Base-by-base conservation (phyloP, 2,797 vertebrate genomes). In the Rhynchotus rufescens region DNA sequence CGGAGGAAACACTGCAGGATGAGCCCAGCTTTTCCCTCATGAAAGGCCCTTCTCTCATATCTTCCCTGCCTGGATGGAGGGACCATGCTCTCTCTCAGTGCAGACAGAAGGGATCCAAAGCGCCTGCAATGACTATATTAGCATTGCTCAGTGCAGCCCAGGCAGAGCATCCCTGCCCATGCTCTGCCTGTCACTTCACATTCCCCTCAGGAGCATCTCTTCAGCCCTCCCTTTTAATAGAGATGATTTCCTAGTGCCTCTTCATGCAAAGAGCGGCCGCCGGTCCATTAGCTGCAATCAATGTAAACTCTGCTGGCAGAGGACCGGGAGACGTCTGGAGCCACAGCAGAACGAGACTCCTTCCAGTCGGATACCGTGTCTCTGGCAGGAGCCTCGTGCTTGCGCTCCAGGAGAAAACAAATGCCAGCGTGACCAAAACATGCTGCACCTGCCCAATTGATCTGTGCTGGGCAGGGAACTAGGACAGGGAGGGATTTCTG, bases 51-150 rank as follows among this genome's bases (percentile, higher is more conserved):
- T 26, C 44, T 34, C 32, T 45, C n/a, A 11, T 19, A 30, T 16
- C 52, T 54, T 54, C 28, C 28, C 28, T 54, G 28, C 52, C 28
- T n/a, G 52, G 52, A 30, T 54, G 6, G 5, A 54, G 52, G 28
- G 28, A 19, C 28, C 28, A 6, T 10, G 10, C 28, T 30, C 28
- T 54, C 52, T 30, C 52, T n/a, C 52, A 30, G 15, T 30, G 28
- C 28, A n/a, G 28, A 54, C 88, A 56, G 60, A 42, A 68, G 47
- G 69, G 96, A 77, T 91, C 88, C 23, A 95, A 96, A 96, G 94
- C 91, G 59, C 75, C 86, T 69, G 92, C 95, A 80, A 94, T 93
- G 85, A 38, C 93, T 95, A 90, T 88, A 96, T 94, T 96, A 96
- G 94, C 95, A 92, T 86, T 91, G 92, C 92, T 96, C 93, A 83